A percentile compares a stretch with the other conserved stretches of the same genome.
These are phyloP conservation scores for Polymixis flavicincta DNA, from an alignment of 2,888 invertebrate genomes.

Conservation along the genomic window DNA sequence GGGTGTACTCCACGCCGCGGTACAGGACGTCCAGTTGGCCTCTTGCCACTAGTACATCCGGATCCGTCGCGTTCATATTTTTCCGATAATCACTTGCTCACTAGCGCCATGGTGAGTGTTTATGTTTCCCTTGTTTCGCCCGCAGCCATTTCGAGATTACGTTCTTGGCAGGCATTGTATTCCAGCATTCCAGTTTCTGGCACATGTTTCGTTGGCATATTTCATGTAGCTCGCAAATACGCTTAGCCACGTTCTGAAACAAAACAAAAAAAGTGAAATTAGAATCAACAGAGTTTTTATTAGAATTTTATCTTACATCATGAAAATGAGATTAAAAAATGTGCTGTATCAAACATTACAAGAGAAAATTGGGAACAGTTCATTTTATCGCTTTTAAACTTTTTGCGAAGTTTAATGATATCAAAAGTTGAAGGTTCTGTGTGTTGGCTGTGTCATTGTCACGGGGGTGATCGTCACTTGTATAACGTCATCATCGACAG, in stretches of 20 bases:
- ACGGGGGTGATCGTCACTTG: slow-evolving; percentile 67
- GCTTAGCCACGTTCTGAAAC: slow-evolving; percentile 81
- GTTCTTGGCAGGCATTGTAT: slow-evolving; percentile 88
- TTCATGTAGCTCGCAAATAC: slow-evolving; percentile 72
- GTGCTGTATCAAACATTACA: slow-evolving; percentile 21
- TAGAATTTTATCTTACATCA: slow-evolving; percentile 17
- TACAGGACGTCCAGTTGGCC: slow-evolving; percentile 83
- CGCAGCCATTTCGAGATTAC: slow-evolving; percentile 89
- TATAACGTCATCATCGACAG: slow-evolving; percentile 76
- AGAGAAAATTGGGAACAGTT: slow-evolving; percentile 45
- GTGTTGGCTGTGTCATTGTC: slow-evolving; percentile 69
- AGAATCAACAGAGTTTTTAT: slow-evolving; percentile 32
- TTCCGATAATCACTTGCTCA: slow-evolving; percentile 81
- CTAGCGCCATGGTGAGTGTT: slow-evolving; percentile 87
- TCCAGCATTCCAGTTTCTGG: slow-evolving; percentile 82
- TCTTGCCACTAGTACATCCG: slow-evolving; percentile 84
- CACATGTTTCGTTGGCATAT: slow-evolving; percentile 85
- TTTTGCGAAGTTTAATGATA: slow-evolving; percentile 15
- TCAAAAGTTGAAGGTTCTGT: slow-evolving; percentile 43
- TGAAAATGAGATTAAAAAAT: slow-evolving; percentile 25
- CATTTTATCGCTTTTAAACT: slow-evolving; percentile 28
- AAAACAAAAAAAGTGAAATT: slow-evolving; percentile 77
- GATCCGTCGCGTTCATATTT: slow-evolving; percentile 88
- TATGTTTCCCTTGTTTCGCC: slow-evolving; percentile 88
- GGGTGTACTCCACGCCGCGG: slow-evolving; percentile 80